phyloP scores from a whole-genome alignment of 2,797 vertebrate species.

The Gambusia yucatana region DNA sequence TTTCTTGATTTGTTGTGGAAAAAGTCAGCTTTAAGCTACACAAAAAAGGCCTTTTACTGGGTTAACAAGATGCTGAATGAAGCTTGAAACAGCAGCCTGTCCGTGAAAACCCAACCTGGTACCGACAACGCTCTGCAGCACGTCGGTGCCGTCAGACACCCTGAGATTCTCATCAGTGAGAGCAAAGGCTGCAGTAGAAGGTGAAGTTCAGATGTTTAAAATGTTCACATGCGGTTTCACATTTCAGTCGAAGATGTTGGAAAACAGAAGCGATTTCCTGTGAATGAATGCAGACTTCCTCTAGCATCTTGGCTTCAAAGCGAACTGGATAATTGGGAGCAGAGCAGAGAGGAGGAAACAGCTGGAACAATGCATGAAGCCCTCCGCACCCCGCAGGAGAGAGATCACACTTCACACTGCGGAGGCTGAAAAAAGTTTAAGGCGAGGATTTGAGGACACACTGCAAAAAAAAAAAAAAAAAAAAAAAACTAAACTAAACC shows the following conservation, averaged over 20 bases:
- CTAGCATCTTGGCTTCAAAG: conserved; percentile 51
- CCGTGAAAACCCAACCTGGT: not conserved
- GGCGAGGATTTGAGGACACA: not conserved
- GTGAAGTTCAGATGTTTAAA: conserved; percentile 16
- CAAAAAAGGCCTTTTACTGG: not conserved
- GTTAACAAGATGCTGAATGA: not conserved
- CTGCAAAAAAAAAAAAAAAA: too few relatives aligned
- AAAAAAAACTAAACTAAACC: too few relatives aligned
- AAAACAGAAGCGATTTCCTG: conserved; percentile 26
- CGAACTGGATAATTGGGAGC: conserved; percentile 58
- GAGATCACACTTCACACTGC: conserved; percentile 16
- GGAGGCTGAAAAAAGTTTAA: not conserved
- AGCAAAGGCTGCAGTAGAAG: conserved; percentile 9
- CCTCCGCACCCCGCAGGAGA: not conserved
- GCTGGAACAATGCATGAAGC: conserved; percentile 24
- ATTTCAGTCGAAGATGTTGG: conserved; percentile 20
- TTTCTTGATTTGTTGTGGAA: not conserved
- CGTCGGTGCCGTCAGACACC: not conserved
- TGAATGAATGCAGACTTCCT: conserved; percentile 15
- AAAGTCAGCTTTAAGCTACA: not conserved
- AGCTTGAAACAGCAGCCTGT: not conserved
- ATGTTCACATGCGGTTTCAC: not conserved
- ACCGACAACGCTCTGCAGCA: not conserved
- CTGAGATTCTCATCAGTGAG: not conserved
- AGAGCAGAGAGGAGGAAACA: conserved; percentile 23